phyloP scores from a whole-genome alignment of 2,113 vertebrate species.

The Erythrocercus mccallii region DNA sequence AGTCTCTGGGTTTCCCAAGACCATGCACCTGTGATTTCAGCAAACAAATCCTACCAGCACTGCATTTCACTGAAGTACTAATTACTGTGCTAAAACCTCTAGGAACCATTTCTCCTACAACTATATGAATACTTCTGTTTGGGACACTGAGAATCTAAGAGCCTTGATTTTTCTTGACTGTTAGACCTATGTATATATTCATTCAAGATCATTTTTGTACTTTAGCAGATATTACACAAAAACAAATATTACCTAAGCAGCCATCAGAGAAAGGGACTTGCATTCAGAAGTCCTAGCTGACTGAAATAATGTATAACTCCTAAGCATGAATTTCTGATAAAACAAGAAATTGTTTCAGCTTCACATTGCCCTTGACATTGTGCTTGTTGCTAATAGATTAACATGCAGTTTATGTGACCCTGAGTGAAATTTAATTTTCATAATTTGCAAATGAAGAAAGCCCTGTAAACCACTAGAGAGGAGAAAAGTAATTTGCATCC shows the following conservation, averaged over 20 bases:
- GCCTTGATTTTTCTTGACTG: not conserved
- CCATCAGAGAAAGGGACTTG: not conserved
- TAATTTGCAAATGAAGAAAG: not conserved
- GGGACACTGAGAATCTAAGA: not conserved
- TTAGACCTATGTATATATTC: not conserved
- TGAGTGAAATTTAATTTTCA: conserved; percentile 13
- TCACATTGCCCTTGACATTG: conserved; percentile 5
- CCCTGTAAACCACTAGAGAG: not conserved
- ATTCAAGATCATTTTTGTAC: not conserved
- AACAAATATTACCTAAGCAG: not conserved
- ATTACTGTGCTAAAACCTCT: not conserved
- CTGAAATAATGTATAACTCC: not conserved
- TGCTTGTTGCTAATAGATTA: not conserved
- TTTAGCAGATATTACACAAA: not conserved
- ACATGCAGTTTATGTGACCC: not conserved
- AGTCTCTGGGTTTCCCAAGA: not conserved
- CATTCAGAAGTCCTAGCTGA: not conserved
- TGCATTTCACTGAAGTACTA: not conserved
- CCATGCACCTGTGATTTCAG: not conserved
- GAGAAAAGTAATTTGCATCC: conserved; percentile 7
- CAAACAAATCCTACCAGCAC: not conserved
- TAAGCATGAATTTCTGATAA: not conserved
- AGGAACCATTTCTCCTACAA: not conserved
- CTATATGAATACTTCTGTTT: not conserved
- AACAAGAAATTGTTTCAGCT: not conserved